phyloP scores from a whole-genome alignment of 2,888 invertebrate genomes.

The Acrobasis consociella region DNA sequence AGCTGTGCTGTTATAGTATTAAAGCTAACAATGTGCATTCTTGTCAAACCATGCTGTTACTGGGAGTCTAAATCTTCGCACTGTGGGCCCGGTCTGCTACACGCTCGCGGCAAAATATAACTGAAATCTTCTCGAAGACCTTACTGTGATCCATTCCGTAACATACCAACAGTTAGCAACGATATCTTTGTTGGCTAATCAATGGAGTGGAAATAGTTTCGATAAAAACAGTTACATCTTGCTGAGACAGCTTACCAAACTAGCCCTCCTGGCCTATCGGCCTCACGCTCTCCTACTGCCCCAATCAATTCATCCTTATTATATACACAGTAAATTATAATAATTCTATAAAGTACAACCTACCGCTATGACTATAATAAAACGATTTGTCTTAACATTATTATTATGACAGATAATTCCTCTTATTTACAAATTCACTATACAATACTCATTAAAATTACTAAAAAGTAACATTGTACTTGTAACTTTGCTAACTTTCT shows the following conservation, averaged over 20 bases:
- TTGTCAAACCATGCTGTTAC: slow-evolving; percentile 54
- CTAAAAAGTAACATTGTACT: slow-evolving; percentile 81
- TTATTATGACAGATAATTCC: slow-evolving; percentile 81
- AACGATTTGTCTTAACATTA: slow-evolving; percentile 81
- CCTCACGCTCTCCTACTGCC: slow-evolving; percentile 17
- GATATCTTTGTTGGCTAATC: too few species aligned
- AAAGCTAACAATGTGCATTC: slow-evolving; percentile 76
- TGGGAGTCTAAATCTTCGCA: slow-evolving; percentile 40
- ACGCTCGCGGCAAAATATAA: too few species aligned
- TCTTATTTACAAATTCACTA: slow-evolving; percentile 81
- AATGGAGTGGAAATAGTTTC: too few species aligned
- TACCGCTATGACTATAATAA: slow-evolving; percentile 79
- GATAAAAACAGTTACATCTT: too few species aligned
- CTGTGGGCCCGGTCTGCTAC: too few species aligned
- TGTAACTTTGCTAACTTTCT: slow-evolving; percentile 72
- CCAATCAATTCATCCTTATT: slow-evolving; percentile 52
- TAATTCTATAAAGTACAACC: slow-evolving; percentile 72
- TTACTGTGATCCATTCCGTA: too few species aligned
- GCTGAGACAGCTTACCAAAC: too few species aligned
- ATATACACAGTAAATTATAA: slow-evolving; percentile 65
- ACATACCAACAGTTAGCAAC: too few species aligned
- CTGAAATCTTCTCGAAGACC: too few species aligned
- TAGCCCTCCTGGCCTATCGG: slow-evolving; percentile 27
- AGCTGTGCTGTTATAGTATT: slow-evolving; percentile 67
- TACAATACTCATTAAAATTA: slow-evolving; percentile 76